Conservation (phyloP, 2,797 vertebrate genomes). For the Diceros bicornis region DNA sequence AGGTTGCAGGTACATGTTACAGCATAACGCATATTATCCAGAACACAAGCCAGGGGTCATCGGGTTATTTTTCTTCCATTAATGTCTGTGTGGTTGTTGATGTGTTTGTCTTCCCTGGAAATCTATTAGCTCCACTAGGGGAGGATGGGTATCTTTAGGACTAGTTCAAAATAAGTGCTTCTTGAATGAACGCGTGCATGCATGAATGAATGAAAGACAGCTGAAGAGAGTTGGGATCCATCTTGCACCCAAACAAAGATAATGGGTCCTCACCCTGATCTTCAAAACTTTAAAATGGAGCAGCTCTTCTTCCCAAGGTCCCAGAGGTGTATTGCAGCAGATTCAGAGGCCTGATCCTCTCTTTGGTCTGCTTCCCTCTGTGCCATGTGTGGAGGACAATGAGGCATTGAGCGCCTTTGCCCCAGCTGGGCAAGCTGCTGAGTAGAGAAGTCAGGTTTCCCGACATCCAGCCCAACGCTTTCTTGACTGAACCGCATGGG, state of each 20-base stretch:
- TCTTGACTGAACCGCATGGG: conserved; percentile 60
- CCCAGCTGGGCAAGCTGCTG: not conserved
- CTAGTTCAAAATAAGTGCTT: conserved; percentile 33
- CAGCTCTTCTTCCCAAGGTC: not conserved
- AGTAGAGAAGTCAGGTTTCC: conserved; percentile 55
- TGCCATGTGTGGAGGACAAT: conserved; percentile 43
- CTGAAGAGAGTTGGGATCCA: not conserved
- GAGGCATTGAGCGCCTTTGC: not conserved
- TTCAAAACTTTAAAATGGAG: not conserved
- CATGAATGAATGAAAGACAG: not conserved
- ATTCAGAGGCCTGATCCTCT: not conserved
- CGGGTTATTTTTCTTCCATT: not conserved
- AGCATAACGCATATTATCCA: not conserved
- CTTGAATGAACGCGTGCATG: not conserved
- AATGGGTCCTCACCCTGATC: not conserved
- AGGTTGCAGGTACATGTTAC: not conserved
- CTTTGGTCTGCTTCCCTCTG: not conserved
- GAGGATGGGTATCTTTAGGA: not conserved
- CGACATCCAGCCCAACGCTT: not conserved
- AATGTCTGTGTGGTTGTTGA: not conserved
- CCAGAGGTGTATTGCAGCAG: not conserved
- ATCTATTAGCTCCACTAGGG: not conserved
- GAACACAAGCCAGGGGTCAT: not conserved
- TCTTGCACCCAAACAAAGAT: not conserved
- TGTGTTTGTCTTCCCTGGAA: not conserved